Conservation (phyloP, 2,113 vertebrate genomes). For the Sinocyclocheilus anophthalmus region DNA sequence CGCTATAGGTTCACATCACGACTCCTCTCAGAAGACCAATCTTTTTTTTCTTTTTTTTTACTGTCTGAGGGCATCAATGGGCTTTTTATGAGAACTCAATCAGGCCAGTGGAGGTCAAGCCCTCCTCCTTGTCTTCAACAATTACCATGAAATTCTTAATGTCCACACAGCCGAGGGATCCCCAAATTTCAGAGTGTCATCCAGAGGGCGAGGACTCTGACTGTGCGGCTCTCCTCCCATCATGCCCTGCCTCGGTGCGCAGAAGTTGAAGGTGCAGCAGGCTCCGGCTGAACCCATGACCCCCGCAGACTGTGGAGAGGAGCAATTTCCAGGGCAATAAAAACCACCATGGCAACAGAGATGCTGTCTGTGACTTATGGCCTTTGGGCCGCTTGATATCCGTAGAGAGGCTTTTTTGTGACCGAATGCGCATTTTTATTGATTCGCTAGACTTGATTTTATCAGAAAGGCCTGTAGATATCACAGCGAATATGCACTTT, state of each 20-base stretch:
- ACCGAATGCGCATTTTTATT: neutral
- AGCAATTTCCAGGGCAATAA: conserved; percentile 79
- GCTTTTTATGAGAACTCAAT: conserved; percentile 74
- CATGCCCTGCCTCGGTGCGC: conserved; percentile 39
- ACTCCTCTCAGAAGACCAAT: conserved; percentile 50
- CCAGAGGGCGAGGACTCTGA: conserved; percentile 70
- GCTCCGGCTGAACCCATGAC: conserved; percentile 72
- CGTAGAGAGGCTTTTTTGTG: neutral
- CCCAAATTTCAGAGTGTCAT: conserved; percentile 70
- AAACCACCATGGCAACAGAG: conserved; percentile 61
- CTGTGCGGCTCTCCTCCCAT: conserved; percentile 57
- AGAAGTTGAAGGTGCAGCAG: conserved; percentile 51
- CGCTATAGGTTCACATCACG: neutral
- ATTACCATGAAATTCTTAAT: conserved; percentile 80
- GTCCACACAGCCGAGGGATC: conserved; percentile 67
- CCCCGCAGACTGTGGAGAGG: conserved; percentile 64
- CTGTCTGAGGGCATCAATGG: conserved; percentile 60
- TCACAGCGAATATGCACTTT: neutral
- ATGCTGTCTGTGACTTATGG: conserved; percentile 39
- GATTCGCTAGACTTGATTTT: neutral
- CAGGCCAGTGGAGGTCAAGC: conserved; percentile 66
- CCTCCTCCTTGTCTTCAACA: conserved; percentile 70
- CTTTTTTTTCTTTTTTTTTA: conserved; percentile 48
- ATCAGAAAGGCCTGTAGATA: neutral
- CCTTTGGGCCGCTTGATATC: neutral